phyloP scores from a whole-genome alignment of 2,888 invertebrate genomes.

The Lithodes maja region DNA sequence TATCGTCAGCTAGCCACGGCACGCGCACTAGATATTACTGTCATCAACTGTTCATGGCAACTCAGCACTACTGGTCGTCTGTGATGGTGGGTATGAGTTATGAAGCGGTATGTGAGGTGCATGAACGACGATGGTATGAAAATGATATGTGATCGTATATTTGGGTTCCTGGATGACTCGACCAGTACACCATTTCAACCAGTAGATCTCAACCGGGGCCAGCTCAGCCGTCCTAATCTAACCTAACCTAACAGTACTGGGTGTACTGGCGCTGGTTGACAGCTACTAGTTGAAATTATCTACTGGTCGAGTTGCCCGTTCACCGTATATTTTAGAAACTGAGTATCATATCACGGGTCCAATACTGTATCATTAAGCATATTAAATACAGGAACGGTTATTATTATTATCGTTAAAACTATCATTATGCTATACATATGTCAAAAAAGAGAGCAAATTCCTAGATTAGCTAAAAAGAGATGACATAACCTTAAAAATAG shows the following conservation, averaged over 20 bases:
- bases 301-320: too few species aligned
- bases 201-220: too few species aligned
- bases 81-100: background rate
- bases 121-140: background rate
- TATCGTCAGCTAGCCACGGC: too few species aligned
- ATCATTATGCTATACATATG: constrained; percentile 23
- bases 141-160: background rate
- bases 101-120: background rate
- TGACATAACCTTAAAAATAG: background rate
- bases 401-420: background rate
- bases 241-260: background rate
- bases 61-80: background rate
- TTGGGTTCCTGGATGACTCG: too few species aligned
- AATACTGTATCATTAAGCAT: constrained; percentile 47
- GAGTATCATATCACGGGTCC: constrained; percentile 39
- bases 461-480: constrained; percentile 5
- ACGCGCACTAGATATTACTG: too few species aligned
- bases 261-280: background rate
- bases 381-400: constrained; percentile 32
- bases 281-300: too few species aligned
- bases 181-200: too few species aligned
- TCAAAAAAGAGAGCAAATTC: constrained; percentile 46
- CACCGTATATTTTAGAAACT: constrained; percentile 4
- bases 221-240: too few species aligned
- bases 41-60: background rate